phyloP scores from a whole-genome alignment of 2,797 vertebrate genomes.

The Morelia viridis region DNA sequence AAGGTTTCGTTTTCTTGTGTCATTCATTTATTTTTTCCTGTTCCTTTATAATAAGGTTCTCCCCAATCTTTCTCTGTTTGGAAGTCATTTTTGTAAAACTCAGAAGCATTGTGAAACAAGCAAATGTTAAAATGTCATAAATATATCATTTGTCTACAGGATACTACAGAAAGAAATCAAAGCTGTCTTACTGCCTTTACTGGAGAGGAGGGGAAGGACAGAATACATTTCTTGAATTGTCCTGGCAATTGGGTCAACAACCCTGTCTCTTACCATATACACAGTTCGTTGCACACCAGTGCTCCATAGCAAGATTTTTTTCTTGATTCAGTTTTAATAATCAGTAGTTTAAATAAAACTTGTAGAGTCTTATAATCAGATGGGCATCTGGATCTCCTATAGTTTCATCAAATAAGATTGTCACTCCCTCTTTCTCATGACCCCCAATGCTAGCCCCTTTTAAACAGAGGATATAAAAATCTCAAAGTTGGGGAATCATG shows the following conservation, averaged over 20 bases:
- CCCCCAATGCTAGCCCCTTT: neutral
- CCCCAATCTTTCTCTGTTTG: neutral
- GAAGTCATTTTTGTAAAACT: neutral
- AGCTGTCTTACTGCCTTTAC: neutral
- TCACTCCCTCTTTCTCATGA: neutral
- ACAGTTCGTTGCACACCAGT: neutral
- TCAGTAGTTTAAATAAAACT: neutral
- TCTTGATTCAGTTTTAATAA: neutral
- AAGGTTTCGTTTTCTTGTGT: neutral
- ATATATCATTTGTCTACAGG: neutral
- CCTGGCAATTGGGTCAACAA: neutral
- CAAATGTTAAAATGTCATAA: neutral
- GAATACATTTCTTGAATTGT: neutral
- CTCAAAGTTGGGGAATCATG: neutral
- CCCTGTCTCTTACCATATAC: neutral
- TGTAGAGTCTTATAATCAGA: neutral
- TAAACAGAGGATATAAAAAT: neutral
- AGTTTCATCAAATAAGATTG: neutral
- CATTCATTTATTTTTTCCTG: neutral
- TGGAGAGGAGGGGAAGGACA: too few species aligned
- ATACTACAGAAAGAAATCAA: neutral
- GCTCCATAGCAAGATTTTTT: neutral
- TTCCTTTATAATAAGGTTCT: neutral
- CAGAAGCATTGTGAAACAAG: neutral
- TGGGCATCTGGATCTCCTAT: neutral